Evolutionary conservation across 2,797 vertebrate species (phyloP), one percentile per base, ranked within the genome.

Genomic region (Poecilia gillii): DNA sequence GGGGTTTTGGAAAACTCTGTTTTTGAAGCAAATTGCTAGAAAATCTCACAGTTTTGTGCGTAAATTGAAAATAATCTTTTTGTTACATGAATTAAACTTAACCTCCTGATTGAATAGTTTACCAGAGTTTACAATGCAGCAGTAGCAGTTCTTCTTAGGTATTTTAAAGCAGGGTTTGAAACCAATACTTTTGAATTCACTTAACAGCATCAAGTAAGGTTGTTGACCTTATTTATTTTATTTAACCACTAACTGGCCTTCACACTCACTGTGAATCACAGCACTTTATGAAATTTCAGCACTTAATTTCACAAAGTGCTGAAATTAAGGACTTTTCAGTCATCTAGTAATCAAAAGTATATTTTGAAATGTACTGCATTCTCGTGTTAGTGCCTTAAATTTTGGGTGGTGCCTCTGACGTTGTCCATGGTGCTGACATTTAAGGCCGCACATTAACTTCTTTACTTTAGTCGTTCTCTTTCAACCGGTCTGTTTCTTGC

Each of bases 341-440:
- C 2, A 1, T 18, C 18, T 36, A 75, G 51, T 39, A 80, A 23
- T 71, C 43, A 75, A 6, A 66, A 53, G 64, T 1, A 45, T 62
- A 43, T n/a, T 73, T 74, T 45, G 5, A 66, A 46, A 62, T 28
- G 25, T 57, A 31, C 28, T 33, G 13, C 28, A 62, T 31, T 62
- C 28, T 6, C 14, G 4, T 36, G 13, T 66, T 11, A 9, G 2
- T 28, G 33, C 66, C 6, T 39, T 72, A 14, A 14, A 12, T 33
- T 18, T 16, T 1, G 1, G 5, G 28, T 31, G 57, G 13, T 28
- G 12, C n/a, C 55, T 31, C 55, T 28, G n/a, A 59, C 3, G 78
- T 89, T 94, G 80, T 92, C 91, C 77, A 0, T 85, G 90, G 90
- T 90, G 79, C 89, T 91, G 88, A 90, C 89, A 85, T 45, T 11